Evolutionary conservation across 2,797 vertebrate genomes (phyloP).

Genomic region (Takifugu rubripes): DNA sequence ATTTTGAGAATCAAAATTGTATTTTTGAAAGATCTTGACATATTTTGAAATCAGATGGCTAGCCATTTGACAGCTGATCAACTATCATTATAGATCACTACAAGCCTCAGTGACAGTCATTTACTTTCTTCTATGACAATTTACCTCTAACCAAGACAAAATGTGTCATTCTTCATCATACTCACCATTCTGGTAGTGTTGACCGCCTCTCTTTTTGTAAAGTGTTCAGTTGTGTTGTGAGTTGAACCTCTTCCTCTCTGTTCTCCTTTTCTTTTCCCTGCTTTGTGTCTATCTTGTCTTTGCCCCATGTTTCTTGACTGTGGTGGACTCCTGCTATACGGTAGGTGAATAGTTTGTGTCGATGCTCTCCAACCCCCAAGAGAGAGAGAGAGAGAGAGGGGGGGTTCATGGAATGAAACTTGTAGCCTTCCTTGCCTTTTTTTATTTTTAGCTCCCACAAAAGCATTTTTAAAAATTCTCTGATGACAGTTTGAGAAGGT

Average conservation of each 20-base stretch:
- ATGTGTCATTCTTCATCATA: conserved; percentile 74
- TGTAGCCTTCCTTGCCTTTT: conserved; percentile 70
- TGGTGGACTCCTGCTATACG: conserved; percentile 76
- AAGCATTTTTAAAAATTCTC: conserved; percentile 32
- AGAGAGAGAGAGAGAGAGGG: conserved; percentile 23
- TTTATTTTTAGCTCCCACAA: conserved; percentile 14
- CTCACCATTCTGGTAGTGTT: conserved; percentile 57
- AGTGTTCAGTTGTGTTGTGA: conserved; percentile 75
- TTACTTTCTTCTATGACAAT: conserved; percentile 19
- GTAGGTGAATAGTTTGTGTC: conserved; percentile 80
- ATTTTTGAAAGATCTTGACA: conserved; percentile 9
- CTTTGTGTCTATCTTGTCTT: conserved; percentile 76
- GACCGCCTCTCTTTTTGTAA: conserved; percentile 64
- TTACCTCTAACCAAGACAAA: conserved; percentile 12
- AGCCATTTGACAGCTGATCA: conserved; percentile 34
- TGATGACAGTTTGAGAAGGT: conserved; percentile 69
- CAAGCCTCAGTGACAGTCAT: conserved; percentile 37
- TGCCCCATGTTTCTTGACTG: conserved; percentile 75
- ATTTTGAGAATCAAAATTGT: conserved; percentile 39
- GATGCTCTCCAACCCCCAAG: conserved; percentile 63
- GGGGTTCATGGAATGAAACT: conserved; percentile 77
- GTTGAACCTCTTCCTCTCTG: conserved; percentile 79
- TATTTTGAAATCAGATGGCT: conserved; percentile 18
- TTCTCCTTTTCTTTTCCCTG: conserved; percentile 59
- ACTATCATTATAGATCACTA: conserved; percentile 22